Evolutionary conservation across 2,888 invertebrate species (phyloP), one percentile per base, ranked within the genome.

Genomic region (Xylota segnis): DNA sequence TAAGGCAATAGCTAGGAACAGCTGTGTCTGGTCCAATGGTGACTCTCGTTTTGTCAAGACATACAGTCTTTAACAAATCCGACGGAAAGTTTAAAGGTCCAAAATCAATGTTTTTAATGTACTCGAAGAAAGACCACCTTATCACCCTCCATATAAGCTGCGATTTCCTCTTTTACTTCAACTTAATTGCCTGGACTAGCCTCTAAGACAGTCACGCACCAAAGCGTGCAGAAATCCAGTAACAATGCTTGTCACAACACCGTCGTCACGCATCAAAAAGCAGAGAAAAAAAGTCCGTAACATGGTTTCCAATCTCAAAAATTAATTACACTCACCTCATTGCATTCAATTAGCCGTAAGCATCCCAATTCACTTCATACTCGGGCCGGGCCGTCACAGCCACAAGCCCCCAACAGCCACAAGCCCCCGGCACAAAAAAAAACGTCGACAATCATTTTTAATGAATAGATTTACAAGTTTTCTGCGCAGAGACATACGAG

Each of bases 391-490:
- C 23, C 66, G 34, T 59, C 66, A n/a, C 45, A 50, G 52, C 56
- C 56, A 27, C 58, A 16, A 54, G 40, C 58, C 52, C 7, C 18
- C 27, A 40, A 52, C 14, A 1, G 23, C 34, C 45, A 12, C 9
- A 32, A 56, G 27, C 6, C 43, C 5, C 2, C 12, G 12, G 7
- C 9, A 9, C 18, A 34, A 27, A 18, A 71, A 59, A 78, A 77
- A 79, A 47, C 18, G 58, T 65, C 65, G 18, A 65, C 65, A 66
- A 76, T 75, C 65, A 81, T 65, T 81, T 84, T 81, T 84, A 81
- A 84, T 79, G 79, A 79, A 84, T 78, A 76, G 75, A 81, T 76
- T 75, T 71, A 81, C 81, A 75, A 84, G 70, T 75, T 75, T 70
- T 71, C 58, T 40, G 56, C 58, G 54, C 59, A 32, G 40, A 37